phyloP scores from a whole-genome alignment of 2,113 vertebrate species.

The Ptilorrhoa leucosticta region DNA sequence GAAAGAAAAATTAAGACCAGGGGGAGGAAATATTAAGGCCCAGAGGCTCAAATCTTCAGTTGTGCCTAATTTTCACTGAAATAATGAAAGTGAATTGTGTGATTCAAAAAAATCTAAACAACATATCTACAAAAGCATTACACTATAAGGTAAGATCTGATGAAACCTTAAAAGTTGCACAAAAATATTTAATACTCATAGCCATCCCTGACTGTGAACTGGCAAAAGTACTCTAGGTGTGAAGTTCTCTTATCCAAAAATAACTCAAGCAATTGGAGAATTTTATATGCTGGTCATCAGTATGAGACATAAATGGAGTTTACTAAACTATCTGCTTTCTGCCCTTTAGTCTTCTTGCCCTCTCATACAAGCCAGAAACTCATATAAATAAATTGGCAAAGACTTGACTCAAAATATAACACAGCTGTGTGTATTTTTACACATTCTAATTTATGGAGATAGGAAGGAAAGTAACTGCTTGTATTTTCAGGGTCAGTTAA shows the following conservation, averaged over 20 bases:
- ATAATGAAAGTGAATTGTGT: neutral
- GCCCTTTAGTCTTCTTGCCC: neutral
- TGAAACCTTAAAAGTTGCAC: neutral
- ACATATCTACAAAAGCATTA: neutral
- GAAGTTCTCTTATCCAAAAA: neutral
- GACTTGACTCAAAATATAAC: neutral
- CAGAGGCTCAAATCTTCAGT: neutral
- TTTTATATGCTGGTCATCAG: neutral
- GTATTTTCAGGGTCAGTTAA: neutral
- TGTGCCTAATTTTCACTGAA: neutral
- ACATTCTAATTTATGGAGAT: neutral
- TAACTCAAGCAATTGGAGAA: neutral
- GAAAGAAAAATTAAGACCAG: neutral
- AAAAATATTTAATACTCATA: neutral
- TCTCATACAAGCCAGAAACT: neutral
- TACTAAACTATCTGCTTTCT: neutral
- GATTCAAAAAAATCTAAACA: neutral
- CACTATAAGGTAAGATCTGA: neutral
- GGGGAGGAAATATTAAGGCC: rapidly evolving
- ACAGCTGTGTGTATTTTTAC: neutral
- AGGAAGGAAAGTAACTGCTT: neutral
- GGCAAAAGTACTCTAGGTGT: neutral
- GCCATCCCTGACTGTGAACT: neutral
- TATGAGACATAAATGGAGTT: neutral
- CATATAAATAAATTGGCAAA: neutral